Base-by-base conservation (phyloP, 2,797 vertebrate species). In the Echeneis naucrates region DNA sequence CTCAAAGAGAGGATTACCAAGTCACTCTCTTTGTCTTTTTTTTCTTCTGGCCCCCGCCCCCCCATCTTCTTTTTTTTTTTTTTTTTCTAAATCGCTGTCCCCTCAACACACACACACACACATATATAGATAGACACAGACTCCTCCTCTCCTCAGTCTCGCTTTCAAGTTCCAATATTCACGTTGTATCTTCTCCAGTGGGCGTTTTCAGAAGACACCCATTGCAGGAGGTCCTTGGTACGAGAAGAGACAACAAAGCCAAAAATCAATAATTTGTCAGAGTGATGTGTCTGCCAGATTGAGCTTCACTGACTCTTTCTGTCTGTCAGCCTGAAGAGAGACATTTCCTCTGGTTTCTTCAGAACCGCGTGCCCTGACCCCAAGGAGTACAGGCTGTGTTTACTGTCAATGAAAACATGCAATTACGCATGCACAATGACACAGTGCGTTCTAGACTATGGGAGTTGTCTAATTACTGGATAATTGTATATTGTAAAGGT, bases 201-300 rank as follows among this genome's bases (percentile, higher is more conserved):
- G 86, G 77, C 32, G 47, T 81, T 75, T 72, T 80, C 32, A 66
- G 71, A 70, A 72, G 68, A 58, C 71, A 75, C 81, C 72, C 57
- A 32, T 68, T 73, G 87, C 69, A 72, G 87, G 83, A 61, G 76
- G 76, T 82, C 78, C 53, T 73, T 55, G 53, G 65, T 65, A 82
- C 68, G 67, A 57, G 47, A 69, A 72, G 59, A 66, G 51, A 82
- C 80, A 81, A 79, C 67, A 82, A 78, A 83, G 81, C 71, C 66
- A 51, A 72, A n/a, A 80, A 89, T 93, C 89, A 81, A 91, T 91
- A 87, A 84, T 83, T 84, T 83, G 86, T 88, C 84, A 78, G 59
- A 33, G 52, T 78, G 80, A 87, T 45, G 78, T 55, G 52, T 60
- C 75, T 62, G 42, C 77, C 55, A 56, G 72, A 70, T 57, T 59